phyloP scores from a whole-genome alignment of 2,888 invertebrate genomes.

The Physocephala rufipes region DNA sequence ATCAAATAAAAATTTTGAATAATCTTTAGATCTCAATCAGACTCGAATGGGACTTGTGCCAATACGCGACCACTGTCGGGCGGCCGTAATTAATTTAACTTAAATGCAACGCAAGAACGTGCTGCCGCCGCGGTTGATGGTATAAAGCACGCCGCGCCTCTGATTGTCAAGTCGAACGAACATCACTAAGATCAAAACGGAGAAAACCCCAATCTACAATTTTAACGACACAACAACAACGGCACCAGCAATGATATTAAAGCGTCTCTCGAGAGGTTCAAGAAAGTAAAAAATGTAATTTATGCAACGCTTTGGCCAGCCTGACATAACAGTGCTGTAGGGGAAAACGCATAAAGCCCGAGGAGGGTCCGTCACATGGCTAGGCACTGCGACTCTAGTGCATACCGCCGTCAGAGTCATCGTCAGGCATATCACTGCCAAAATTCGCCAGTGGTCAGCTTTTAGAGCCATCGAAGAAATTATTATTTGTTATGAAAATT shows the following conservation, averaged over 20 bases:
- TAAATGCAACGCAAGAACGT: conserved; percentile 49
- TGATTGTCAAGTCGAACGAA: not conserved
- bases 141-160: not conserved
- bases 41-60: not conserved
- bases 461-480: conserved; percentile 18
- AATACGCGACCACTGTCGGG: conserved; percentile 20
- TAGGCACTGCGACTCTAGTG: not conserved
- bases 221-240: not conserved
- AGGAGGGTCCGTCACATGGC: not conserved
- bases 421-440: no score
- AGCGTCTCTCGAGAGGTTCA: no score
- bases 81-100: conserved; percentile 52
- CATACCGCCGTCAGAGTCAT: not conserved
- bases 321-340: not conserved
- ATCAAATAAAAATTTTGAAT: not conserved
- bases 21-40: not conserved
- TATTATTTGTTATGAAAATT: conserved; percentile 31
- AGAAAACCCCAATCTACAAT: not conserved
- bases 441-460: not conserved
- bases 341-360: not conserved
- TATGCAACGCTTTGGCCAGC: conserved; percentile 5
- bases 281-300: conserved; percentile 9
- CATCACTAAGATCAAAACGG: not conserved
- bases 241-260: not conserved
- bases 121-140: conserved; percentile 13